Conservation (phyloP, 2,888 invertebrate species). For the Tetranychus piercei region DNA sequence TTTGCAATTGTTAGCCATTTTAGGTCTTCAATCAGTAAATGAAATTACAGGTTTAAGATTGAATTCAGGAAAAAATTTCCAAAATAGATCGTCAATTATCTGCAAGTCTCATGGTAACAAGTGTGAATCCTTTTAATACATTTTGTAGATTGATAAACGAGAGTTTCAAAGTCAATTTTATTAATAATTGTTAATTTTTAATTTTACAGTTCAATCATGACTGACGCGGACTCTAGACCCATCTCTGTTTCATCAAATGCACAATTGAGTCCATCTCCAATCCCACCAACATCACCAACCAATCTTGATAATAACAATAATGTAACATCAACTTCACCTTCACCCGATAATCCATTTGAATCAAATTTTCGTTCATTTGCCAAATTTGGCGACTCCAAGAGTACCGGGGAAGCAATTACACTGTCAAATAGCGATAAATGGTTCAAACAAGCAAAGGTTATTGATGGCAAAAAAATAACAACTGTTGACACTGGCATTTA, state of each 20-base stretch:
- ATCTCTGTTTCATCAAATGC: constrained; percentile 3
- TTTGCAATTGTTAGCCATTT: no score
- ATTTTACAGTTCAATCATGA: not conserved
- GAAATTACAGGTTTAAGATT: no score
- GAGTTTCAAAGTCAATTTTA: no score
- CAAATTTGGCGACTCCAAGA: constrained; percentile 67
- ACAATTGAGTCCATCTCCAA: not conserved
- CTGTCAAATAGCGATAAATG: constrained; percentile 80
- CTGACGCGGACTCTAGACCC: not conserved
- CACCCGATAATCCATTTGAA: constrained; percentile 36
- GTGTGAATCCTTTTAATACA: no score
- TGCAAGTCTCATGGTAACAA: no score
- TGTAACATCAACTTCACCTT: not conserved
- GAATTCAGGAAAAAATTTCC: no score
- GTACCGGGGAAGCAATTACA: constrained; percentile 64
- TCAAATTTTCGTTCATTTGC: constrained; percentile 60
- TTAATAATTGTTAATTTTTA: no score
- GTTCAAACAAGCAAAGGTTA: constrained; percentile 71
- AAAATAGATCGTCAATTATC: no score
- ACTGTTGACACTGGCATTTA: constrained; percentile 76
- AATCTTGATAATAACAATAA: not conserved
- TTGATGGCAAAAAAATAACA: constrained; percentile 52
- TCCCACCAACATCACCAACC: not conserved
- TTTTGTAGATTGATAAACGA: no score
- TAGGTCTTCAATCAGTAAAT: no score